phyloP scores from a whole-genome alignment of 2,113 vertebrate genomes.

The Lycaon pictus region DNA sequence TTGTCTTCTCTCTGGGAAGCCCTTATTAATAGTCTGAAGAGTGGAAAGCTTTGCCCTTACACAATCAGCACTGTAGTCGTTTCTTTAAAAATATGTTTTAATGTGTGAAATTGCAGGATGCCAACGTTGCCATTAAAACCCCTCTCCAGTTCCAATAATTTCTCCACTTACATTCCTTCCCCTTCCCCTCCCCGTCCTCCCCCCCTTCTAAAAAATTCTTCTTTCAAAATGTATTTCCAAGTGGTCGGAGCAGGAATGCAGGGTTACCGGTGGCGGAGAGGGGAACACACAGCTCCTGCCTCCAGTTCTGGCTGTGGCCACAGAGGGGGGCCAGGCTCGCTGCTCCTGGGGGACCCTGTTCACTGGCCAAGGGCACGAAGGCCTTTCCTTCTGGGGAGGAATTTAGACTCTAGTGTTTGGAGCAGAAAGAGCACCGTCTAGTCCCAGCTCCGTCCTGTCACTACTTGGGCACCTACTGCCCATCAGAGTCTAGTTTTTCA shows the following conservation, averaged over 20 bases:
- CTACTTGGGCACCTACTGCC: fast-evolving
- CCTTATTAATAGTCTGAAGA: conserved; percentile 92
- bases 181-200: background rate
- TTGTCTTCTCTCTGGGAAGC: conserved; percentile 92
- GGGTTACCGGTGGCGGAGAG: conserved; percentile 70
- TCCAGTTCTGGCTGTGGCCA: fast-evolving
- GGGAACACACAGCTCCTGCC: conserved; percentile 38
- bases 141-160: conserved; percentile 87
- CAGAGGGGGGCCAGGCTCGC: fast-evolving
- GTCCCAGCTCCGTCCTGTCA: background rate
- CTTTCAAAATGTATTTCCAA: conserved; percentile 84
- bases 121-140: conserved; percentile 89
- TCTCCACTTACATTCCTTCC: conserved; percentile 85
- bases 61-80: conserved; percentile 86
- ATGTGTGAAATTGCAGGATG: conserved; percentile 91
- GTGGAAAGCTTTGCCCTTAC: conserved; percentile 89
- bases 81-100: conserved; percentile 87
- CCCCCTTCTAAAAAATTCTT: background rate
- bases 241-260: conserved; percentile 82
- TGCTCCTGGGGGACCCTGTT: fast-evolving
- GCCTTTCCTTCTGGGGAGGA: fast-evolving
- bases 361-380: background rate
- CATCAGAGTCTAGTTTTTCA: background rate
- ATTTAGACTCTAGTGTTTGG: fast-evolving
- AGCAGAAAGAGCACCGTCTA: fast-evolving